Conservation (phyloP, 2,888 invertebrate genomes). For the Andrena chrysosceles region DNA sequence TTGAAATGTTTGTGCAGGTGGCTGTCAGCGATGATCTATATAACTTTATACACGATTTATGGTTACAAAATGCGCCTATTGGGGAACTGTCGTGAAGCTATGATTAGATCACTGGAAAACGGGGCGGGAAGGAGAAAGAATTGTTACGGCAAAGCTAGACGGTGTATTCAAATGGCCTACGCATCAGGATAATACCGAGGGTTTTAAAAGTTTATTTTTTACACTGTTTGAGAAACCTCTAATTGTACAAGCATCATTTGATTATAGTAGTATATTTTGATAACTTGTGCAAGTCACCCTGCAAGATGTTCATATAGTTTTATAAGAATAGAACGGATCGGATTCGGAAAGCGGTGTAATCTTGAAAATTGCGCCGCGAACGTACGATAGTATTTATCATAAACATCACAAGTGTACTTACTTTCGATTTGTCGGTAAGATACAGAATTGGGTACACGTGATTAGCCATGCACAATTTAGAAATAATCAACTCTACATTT, state of each 20-base stretch:
- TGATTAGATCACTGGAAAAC: conserved; percentile 40
- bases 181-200: conserved; percentile 25
- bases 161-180: conserved; percentile 38
- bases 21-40: conserved; percentile 97
- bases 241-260: conserved; percentile 47
- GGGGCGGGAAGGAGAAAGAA: not conserved
- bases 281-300: conserved; percentile 50
- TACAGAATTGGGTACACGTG: conserved; percentile 30
- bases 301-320: conserved; percentile 61
- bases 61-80: conserved; percentile 99
- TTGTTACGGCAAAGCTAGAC: conserved; percentile 17
- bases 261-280: conserved; percentile 62
- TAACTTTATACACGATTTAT: conserved; percentile 97
- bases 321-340: conserved; percentile 39
- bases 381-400: conserved; percentile 24
- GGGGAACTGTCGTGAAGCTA: conserved; percentile 94
- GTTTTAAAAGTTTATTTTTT: conserved; percentile 61
- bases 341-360: conserved; percentile 18
- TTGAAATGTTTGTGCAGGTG: conserved; percentile 86
- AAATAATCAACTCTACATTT: conserved; percentile 22
- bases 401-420: conserved; percentile 19
- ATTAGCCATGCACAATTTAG: conserved; percentile 59
- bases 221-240: conserved; percentile 47
- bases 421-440: conserved; percentile 17
- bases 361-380: conserved; percentile 4